These are phyloP conservation scores for Cephalotes varians DNA, from an alignment of 2,888 invertebrate species.

Conservation along the genomic window DNA sequence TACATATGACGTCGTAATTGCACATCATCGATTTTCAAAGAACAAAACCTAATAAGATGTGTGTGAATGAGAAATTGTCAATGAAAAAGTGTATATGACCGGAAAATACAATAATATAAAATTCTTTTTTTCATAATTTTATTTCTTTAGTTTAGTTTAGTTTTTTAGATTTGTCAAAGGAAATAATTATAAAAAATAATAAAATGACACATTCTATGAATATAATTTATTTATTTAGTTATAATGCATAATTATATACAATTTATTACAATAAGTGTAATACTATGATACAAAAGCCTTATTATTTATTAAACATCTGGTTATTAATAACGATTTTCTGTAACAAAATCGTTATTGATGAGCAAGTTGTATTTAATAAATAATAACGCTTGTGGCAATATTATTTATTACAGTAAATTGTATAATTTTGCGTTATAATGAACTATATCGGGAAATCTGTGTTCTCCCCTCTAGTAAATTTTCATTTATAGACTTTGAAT, in stretches of 20 bases:
- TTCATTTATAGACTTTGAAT: not conserved
- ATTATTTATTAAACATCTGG: slow-evolving; percentile 35
- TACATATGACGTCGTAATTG: slow-evolving; percentile 3
- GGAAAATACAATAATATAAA: not conserved
- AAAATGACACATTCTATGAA: not conserved
- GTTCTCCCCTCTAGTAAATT: not conserved
- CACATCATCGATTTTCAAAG: slow-evolving; percentile 12
- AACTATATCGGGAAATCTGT: not conserved
- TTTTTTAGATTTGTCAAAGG: not conserved
- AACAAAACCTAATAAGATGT: not conserved
- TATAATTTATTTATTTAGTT: slow-evolving; percentile 20
- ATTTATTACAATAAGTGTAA: not conserved
- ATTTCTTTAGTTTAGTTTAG: not conserved
- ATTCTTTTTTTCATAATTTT: not conserved
- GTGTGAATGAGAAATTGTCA: not conserved
- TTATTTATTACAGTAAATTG: slow-evolving; percentile 6
- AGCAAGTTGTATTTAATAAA: slow-evolving; percentile 20
- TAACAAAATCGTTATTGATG: slow-evolving; percentile 1
- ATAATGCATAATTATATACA: not conserved
- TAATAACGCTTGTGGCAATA: not conserved
- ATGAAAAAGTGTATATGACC: not conserved
- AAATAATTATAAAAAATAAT: not conserved
- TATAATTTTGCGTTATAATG: not conserved
- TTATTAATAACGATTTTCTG: slow-evolving; percentile 9
- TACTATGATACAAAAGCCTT: not conserved